Evolutionary conservation across 1,140 invertebrate species (phyloP), one percentile per base, ranked within the genome.

Genomic region (Cydia pomonella): DNA sequence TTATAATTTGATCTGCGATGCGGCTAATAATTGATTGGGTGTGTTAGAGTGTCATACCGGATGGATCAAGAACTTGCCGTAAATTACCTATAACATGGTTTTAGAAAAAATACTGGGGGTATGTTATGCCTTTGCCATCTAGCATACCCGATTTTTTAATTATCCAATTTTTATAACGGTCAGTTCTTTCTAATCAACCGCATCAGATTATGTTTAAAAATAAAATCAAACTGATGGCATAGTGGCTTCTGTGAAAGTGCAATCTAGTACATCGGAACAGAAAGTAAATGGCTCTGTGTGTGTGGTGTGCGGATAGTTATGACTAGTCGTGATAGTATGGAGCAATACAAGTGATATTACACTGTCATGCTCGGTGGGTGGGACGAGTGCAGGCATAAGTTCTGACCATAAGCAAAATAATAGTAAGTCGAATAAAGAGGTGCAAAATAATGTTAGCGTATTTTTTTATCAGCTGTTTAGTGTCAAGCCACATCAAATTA

Each of bases 361-460:
- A 77, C 76, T 84, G 85, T 86, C 91, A 91, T 92, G 89, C 91
- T 87, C 77, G 64, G 64, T 84, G 84, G 84, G 88, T 88, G 88
- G 87, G 89, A 92, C 89, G 87, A 86, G 89, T 92, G 91, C 91
- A 91, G 90, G 88, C 87, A 80, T 77, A 72, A 44, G 10, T 59
- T 59, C 21, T 59, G 6, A 41, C 21, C 12, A 33, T 72, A 33
- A 21, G 13, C 12, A n/a, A 38, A 72, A 44, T 18, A 44, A 72
- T 72, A 23, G 16, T 7, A 38, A 27, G 25, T 9, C 27, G 25
- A 29, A 69, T 9, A 18, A 50, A 50, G 25, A 9, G 12, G 4
- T 69, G 64, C 25, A 9, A 21, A 69, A 69, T 29, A n/a, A 23
- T n/a, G n/a, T 50, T 3, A 18, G n/a, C 47, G n/a, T 50, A 44